A percentile compares a stretch with the other conserved stretches of the same genome.
phyloP scores from a whole-genome alignment of 2,113 vertebrate species.

The Regulus satrapa region DNA sequence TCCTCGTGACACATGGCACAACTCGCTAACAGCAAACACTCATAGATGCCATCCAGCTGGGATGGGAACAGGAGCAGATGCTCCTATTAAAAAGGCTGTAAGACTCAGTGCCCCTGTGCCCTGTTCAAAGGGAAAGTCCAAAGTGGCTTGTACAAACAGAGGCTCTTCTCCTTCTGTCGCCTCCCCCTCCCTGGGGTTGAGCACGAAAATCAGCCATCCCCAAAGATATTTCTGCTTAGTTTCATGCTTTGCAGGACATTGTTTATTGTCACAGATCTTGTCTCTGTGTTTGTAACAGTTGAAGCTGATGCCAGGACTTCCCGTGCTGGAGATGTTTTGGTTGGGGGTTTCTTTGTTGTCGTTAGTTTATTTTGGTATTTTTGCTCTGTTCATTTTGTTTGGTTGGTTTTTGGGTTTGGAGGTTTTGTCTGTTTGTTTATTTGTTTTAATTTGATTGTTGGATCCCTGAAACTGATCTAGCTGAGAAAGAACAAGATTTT shows the following conservation, averaged over 20 bases:
- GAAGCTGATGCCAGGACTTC: neutral
- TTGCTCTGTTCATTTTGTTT: too few relatives aligned
- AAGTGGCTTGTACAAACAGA: constrained; percentile 1
- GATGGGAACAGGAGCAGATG: constrained; percentile 48
- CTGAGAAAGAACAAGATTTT: neutral
- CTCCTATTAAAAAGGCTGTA: constrained; percentile 34
- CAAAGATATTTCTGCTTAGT: neutral
- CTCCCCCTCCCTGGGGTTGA: neutral
- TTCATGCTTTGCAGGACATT: neutral
- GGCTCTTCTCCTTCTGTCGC: constrained; percentile 20
- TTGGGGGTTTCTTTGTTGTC: neutral
- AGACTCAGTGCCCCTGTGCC: constrained; percentile 22
- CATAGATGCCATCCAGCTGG: constrained; percentile 33
- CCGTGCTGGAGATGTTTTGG: neutral
- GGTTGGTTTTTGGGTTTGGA: too few relatives aligned
- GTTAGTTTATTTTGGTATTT: too few relatives aligned
- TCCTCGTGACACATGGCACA: neutral
- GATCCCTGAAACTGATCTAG: neutral
- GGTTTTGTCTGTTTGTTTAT: neutral
- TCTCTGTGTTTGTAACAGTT: neutral
- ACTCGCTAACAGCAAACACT: constrained; percentile 4
- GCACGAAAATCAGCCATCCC: neutral
- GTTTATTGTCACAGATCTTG: neutral
- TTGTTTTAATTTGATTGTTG: neutral
- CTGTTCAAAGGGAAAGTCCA: constrained; percentile 35